These are phyloP conservation scores for Hemichromis elongatus DNA, from an alignment of 2,113 vertebrate genomes.

Conservation along the genomic window DNA sequence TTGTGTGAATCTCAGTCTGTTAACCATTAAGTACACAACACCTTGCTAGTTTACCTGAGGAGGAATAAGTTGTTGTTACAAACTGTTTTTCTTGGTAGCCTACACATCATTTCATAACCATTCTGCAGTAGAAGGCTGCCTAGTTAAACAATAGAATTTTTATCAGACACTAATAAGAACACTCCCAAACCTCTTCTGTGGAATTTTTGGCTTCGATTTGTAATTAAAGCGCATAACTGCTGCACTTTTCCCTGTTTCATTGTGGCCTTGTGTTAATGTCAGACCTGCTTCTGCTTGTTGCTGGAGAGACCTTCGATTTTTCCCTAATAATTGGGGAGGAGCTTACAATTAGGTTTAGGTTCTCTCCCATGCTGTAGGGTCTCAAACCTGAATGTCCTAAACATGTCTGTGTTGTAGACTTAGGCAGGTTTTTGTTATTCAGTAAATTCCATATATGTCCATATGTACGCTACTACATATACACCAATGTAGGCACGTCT, in stretches of 20 bases:
- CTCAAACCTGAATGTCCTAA: neutral
- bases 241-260: neutral
- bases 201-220: neutral
- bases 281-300: constrained; percentile 40
- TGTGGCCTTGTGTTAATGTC: neutral
- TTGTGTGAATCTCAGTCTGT: neutral
- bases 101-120: neutral
- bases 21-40: neutral
- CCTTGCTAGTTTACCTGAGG: neutral
- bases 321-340: neutral
- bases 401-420: neutral
- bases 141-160: neutral
- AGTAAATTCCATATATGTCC: neutral
- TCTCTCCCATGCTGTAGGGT: constrained; percentile 22
- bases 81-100: neutral
- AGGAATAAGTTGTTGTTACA: neutral
- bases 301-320: neutral
- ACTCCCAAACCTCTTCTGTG: neutral
- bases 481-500: neutral
- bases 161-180: neutral
- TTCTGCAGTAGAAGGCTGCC: neutral
- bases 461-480: neutral
- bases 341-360: constrained; percentile 14
- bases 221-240: neutral
- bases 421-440: neutral